These are phyloP conservation scores for Barypeithes pellucidus DNA, from an alignment of 2,888 invertebrate species.

Conservation along the genomic window DNA sequence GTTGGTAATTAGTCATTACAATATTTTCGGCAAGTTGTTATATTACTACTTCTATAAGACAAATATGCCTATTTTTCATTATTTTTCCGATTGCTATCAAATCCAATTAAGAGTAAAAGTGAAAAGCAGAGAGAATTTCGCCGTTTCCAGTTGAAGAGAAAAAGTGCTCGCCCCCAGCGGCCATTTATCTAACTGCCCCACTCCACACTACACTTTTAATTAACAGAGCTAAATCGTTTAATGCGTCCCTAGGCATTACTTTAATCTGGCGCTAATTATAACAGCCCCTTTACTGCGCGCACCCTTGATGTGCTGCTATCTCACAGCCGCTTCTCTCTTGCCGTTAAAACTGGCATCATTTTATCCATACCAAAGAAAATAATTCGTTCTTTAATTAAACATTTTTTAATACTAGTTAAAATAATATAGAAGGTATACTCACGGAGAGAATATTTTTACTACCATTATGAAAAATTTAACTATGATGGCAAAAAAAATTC, in stretches of 20 bases:
- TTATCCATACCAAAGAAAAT: slow-evolving; percentile 43
- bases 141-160: slow-evolving; percentile 48
- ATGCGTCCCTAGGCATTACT: slow-evolving; percentile 77
- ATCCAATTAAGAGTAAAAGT: slow-evolving; percentile 52
- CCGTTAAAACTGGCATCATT: slow-evolving; percentile 54
- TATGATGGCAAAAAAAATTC: too few relatives aligned
- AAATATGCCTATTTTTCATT: slow-evolving; percentile 34
- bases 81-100: slow-evolving; percentile 45
- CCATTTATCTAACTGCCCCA: slow-evolving; percentile 68
- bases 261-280: slow-evolving; percentile 79
- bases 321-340: slow-evolving; percentile 43
- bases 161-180: slow-evolving; percentile 57
- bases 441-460: too few relatives aligned
- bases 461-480: too few relatives aligned
- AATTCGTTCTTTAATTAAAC: slow-evolving; percentile 35
- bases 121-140: slow-evolving; percentile 48
- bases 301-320: slow-evolving; percentile 50
- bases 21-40: background rate
- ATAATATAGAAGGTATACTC: too few relatives aligned
- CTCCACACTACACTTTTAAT: slow-evolving; percentile 72
- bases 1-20: background rate
- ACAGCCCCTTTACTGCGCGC: slow-evolving; percentile 68
- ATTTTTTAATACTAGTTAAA: slow-evolving; percentile 8
- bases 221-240: slow-evolving; percentile 74
- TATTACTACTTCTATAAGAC: slow-evolving; percentile 17